phyloP scores from a whole-genome alignment of 1,140 invertebrate genomes.

The Apis mellifera region DNA sequence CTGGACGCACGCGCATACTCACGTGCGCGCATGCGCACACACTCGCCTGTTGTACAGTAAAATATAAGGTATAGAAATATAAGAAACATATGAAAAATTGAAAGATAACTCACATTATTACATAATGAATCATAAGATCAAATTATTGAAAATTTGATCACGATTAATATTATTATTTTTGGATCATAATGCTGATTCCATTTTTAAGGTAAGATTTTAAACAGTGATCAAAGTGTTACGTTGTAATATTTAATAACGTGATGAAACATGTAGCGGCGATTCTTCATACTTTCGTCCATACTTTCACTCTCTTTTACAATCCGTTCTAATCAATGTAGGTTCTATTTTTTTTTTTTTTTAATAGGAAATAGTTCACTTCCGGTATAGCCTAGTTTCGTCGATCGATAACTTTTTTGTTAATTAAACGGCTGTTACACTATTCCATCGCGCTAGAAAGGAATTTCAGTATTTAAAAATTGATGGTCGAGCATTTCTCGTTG shows the following conservation, averaged over 20 bases:
- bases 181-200: too few species aligned
- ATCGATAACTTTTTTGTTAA: background rate
- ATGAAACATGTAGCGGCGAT: background rate
- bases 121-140: too few species aligned
- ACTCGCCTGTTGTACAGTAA: too few species aligned
- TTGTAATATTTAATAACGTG: background rate
- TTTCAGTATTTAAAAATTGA: background rate
- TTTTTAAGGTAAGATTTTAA: too few species aligned
- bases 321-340: background rate
- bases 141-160: too few species aligned
- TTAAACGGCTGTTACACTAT: background rate
- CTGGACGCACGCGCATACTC: too few species aligned
- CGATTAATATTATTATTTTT: too few species aligned
- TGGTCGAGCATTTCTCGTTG: background rate
- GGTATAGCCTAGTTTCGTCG: background rate
- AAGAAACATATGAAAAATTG: too few species aligned
- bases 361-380: background rate
- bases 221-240: background rate
- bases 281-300: conserved; percentile 22
- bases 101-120: too few species aligned
- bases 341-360: background rate
- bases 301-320: conserved; percentile 26
- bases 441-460: too few species aligned
- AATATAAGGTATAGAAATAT: too few species aligned
- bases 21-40: too few species aligned